These are phyloP conservation scores for Acleris emargana DNA, from an alignment of 2,888 invertebrate genomes.

Conservation along the genomic window DNA sequence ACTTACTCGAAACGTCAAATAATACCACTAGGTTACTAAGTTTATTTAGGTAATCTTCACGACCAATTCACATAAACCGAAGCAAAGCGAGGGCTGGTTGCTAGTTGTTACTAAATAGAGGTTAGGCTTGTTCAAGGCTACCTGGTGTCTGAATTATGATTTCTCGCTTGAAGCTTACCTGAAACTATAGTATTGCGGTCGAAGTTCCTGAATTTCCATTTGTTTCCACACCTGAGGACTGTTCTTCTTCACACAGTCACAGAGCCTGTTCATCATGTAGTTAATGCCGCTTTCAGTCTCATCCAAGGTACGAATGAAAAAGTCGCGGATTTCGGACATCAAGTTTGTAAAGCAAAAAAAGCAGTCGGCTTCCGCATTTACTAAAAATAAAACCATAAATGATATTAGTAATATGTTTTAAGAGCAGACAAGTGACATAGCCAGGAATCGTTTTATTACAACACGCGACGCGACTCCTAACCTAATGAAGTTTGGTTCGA, in stretches of 20 bases:
- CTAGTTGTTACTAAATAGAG: too few species aligned
- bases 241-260: constrained; percentile 88
- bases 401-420: neutral
- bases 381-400: constrained; percentile 70
- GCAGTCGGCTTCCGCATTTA: constrained; percentile 97
- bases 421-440: neutral
- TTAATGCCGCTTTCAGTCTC: constrained; percentile 96
- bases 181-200: constrained; percentile 98
- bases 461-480: too few species aligned
- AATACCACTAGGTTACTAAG: too few species aligned
- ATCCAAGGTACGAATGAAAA: constrained; percentile 97
- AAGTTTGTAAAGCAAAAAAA: constrained; percentile 99
- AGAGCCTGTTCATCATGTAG: constrained; percentile 93
- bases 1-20: too few species aligned
- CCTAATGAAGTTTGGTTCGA: too few species aligned
- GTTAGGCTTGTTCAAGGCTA: too few species aligned
- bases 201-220: constrained; percentile 92
- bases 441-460: too few species aligned
- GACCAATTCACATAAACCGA: too few species aligned
- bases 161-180: constrained; percentile 77
- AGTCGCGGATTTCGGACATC: constrained; percentile 98
- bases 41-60: too few species aligned
- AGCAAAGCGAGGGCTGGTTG: too few species aligned
- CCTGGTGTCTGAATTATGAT: neutral
- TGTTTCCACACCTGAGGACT: constrained; percentile 91